Percentiles rank a stretch among this genome's conserved stretches.
Evolutionary conservation across 2,888 invertebrate genomes (phyloP).

Genomic region (Laothoe populi): DNA sequence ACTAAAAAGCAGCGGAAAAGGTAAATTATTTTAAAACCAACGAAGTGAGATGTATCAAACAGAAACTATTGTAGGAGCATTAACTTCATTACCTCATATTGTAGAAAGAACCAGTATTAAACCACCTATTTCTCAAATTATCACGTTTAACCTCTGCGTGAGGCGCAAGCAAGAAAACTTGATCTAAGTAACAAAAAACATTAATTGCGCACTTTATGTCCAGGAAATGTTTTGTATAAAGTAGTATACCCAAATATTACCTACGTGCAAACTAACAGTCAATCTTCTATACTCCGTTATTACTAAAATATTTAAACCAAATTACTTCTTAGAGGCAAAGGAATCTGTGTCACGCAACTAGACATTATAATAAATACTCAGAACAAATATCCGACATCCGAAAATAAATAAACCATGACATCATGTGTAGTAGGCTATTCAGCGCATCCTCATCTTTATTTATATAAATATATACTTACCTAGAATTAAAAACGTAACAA

Average conservation of each 20-base stretch:
- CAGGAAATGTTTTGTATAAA: conserved; percentile 57
- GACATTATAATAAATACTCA: conserved; percentile 41
- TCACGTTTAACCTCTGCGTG: conserved; percentile 56
- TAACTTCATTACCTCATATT: conserved; percentile 54
- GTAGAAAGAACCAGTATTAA: conserved; percentile 54
- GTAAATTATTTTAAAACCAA: conserved; percentile 56
- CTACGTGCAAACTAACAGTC: conserved; percentile 38
- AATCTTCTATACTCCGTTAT: conserved; percentile 40
- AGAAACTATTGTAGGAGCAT: conserved; percentile 52
- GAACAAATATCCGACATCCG: conserved; percentile 34
- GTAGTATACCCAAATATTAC: conserved; percentile 43
- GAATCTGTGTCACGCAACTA: conserved; percentile 48
- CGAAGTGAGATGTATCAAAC: conserved; percentile 53
- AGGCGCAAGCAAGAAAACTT: conserved; percentile 55
- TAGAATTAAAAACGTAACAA: not conserved
- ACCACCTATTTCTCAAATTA: conserved; percentile 57
- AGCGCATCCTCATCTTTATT: conserved; percentile 15
- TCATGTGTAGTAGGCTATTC: conserved; percentile 34
- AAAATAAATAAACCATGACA: conserved; percentile 48
- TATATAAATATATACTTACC: not conserved
- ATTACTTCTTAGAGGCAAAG: conserved; percentile 43
- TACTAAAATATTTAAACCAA: conserved; percentile 43
- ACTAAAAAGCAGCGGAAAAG: conserved; percentile 31
- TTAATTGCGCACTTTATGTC: conserved; percentile 57
- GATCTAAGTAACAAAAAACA: conserved; percentile 58